Conservation (phyloP, 2,797 vertebrate species). For the Iguana delicatissima region DNA sequence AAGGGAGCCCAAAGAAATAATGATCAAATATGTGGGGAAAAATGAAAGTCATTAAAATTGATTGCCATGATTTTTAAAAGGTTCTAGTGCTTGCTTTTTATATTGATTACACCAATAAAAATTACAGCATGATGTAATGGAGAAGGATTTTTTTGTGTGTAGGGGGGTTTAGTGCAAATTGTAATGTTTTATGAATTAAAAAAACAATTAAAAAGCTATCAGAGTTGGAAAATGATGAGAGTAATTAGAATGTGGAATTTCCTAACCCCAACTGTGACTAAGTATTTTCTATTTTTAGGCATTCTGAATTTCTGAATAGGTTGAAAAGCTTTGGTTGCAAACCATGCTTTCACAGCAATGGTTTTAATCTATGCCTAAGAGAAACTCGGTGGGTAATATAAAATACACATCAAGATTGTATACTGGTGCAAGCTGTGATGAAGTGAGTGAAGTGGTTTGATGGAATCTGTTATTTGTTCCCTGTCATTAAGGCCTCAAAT, state of each 20-base stretch:
- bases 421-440: neutral
- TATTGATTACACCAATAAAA: conserved; percentile 59
- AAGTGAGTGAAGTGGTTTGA: neutral
- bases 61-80: conserved; percentile 29
- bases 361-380: neutral
- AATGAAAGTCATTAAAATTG: conserved; percentile 49
- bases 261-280: conserved; percentile 46
- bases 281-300: conserved; percentile 34
- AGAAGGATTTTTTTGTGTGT: neutral
- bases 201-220: conserved; percentile 64
- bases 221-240: conserved; percentile 45
- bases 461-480: neutral
- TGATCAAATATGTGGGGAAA: conserved; percentile 35
- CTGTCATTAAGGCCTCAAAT: neutral
- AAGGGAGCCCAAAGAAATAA: conserved; percentile 45
- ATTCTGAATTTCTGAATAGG: conserved; percentile 10
- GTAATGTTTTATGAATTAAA: conserved; percentile 54
- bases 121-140: conserved; percentile 48
- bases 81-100: conserved; percentile 47
- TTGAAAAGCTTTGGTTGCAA: neutral
- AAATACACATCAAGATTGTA: neutral
- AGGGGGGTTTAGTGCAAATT: conserved; percentile 34
- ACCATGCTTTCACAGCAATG: neutral
- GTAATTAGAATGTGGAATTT: conserved; percentile 59
- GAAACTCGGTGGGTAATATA: neutral